phyloP scores from a whole-genome alignment of 2,113 vertebrate genomes.

The Nanorana parkeri region DNA sequence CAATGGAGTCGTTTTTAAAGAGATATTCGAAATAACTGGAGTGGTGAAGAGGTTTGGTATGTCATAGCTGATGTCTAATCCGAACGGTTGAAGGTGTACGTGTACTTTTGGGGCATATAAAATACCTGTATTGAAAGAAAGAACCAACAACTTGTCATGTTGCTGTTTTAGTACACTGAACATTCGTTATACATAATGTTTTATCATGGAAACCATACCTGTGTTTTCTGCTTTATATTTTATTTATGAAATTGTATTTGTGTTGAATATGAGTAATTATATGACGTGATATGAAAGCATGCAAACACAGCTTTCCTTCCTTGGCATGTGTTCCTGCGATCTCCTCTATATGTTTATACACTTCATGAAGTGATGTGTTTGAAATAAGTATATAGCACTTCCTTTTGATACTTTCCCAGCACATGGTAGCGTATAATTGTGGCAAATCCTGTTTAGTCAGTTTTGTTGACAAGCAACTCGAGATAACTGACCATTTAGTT shows the following conservation, averaged over 20 bases:
- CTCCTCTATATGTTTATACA: background rate
- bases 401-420: too few species aligned
- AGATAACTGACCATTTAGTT: too few species aligned
- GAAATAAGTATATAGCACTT: background rate
- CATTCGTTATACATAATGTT: background rate
- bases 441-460: too few species aligned
- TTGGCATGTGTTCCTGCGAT: background rate
- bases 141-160: too few species aligned
- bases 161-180: too few species aligned
- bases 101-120: background rate
- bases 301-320: background rate
- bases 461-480: too few species aligned
- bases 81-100: background rate
- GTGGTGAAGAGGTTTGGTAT: background rate
- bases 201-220: background rate
- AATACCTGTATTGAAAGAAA: background rate
- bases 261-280: background rate
- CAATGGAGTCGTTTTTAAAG: slow-evolving; percentile 12
- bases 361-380: background rate
- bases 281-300: background rate
- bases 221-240: background rate
- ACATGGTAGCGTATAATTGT: too few species aligned
- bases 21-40: background rate
- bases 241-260: slow-evolving; percentile 1
- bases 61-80: background rate